Percentiles rank a stretch among this genome's conserved stretches.
phyloP scores from a whole-genome alignment of 2,888 invertebrate species.

The Meganola albula region DNA sequence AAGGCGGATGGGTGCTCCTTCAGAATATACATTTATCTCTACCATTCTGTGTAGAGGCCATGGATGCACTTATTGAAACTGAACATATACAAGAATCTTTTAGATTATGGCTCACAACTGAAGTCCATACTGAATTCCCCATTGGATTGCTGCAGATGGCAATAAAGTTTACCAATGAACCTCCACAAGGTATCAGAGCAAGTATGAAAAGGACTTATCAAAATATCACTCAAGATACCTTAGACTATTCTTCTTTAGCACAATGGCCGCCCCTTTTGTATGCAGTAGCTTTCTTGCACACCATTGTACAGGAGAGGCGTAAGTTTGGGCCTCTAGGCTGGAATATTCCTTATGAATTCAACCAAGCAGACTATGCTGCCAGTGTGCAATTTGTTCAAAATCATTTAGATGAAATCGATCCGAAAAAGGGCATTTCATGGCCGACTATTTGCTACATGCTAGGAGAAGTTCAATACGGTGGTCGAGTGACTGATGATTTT shows the following conservation, averaged over 20 bases:
- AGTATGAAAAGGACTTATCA: conserved; percentile 97
- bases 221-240: conserved; percentile 89
- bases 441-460: conserved; percentile 98
- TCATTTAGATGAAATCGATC: conserved; percentile 97
- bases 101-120: conserved; percentile 96
- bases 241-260: conserved; percentile 93
- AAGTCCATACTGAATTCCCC: conserved; percentile 95
- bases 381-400: conserved; percentile 97
- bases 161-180: conserved; percentile 98
- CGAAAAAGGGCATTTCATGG: conserved; percentile 98
- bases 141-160: conserved; percentile 93
- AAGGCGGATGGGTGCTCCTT: conserved; percentile 94
- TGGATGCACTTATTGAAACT: conserved; percentile 91
- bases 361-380: conserved; percentile 97
- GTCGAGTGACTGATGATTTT: conserved; percentile 97
- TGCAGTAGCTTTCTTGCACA: conserved; percentile 96
- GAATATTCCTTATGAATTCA: conserved; percentile 98
- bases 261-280: conserved; percentile 97
- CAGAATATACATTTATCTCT: conserved; percentile 98
- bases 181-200: conserved; percentile 94
- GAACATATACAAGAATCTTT: conserved; percentile 90
- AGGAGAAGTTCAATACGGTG: conserved; percentile 92
- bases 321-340: conserved; percentile 98
- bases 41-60: conserved; percentile 94
- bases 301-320: conserved; percentile 94